phyloP scores from a whole-genome alignment of 2,797 vertebrate genomes.

The Paguma larvata region DNA sequence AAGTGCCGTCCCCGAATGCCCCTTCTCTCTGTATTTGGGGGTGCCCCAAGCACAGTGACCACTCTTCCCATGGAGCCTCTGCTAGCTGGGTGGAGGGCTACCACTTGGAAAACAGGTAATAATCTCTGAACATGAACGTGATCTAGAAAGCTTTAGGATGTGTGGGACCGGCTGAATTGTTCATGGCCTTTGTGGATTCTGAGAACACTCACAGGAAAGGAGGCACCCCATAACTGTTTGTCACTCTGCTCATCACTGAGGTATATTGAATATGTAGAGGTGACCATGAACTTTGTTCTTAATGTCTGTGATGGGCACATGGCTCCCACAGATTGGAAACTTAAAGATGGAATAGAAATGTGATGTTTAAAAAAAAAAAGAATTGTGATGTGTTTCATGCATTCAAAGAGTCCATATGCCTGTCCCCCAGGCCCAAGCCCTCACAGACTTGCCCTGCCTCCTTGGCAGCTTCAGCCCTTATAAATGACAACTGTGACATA shows the following conservation, averaged over 20 bases:
- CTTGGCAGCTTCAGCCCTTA: background rate
- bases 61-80: background rate
- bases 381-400: background rate
- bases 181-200: background rate
- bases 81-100: background rate
- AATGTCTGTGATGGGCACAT: background rate
- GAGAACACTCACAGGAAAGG: background rate
- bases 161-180: background rate
- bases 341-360: background rate
- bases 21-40: background rate
- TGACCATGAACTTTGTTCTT: background rate
- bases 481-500: background rate
- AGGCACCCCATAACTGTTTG: background rate
- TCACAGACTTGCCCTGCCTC: background rate
- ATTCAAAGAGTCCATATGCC: background rate
- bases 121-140: background rate
- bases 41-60: background rate
- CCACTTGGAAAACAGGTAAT: background rate
- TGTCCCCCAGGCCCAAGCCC: background rate
- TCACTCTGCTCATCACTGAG: background rate
- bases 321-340: background rate
- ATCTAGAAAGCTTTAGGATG: background rate
- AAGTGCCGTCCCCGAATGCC: background rate
- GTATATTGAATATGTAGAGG: background rate
- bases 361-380: background rate